Evolutionary conservation across 2,113 vertebrate genomes (phyloP).

Genomic region (Sprattus sprattus): DNA sequence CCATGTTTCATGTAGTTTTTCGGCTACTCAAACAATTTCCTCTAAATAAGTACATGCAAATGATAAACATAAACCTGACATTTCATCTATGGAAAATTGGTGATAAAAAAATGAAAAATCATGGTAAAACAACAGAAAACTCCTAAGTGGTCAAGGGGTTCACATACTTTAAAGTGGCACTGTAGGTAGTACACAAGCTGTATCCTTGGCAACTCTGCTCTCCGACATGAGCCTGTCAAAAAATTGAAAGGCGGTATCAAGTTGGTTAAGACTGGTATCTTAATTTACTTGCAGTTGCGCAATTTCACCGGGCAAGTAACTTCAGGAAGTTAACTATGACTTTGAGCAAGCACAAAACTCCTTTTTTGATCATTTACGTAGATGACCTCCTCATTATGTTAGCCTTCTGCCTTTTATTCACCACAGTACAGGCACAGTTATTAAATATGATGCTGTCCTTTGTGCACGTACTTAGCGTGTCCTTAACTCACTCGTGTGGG

Average conservation of each 20-base stretch:
- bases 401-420: slow-evolving; percentile 3
- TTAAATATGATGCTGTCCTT: slow-evolving; percentile 23
- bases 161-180: no score
- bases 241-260: neutral
- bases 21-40: no score
- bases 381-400: slow-evolving; percentile 22
- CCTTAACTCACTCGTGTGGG: slow-evolving; percentile 30
- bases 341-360: neutral
- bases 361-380: neutral
- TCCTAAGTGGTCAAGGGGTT: no score
- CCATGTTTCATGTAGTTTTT: no score
- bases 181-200: no score
- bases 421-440: slow-evolving; percentile 15
- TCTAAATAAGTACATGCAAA: no score
- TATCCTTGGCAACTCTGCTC: neutral
- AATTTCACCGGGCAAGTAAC: neutral
- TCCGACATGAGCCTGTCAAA: neutral
- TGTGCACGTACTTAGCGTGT: slow-evolving; percentile 13
- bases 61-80: no score
- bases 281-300: neutral
- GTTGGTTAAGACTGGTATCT: neutral
- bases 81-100: no score
- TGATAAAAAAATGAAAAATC: no score
- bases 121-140: no score
- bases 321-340: neutral